Evolutionary conservation across 2,888 invertebrate genomes (phyloP), one percentile per base, ranked within the genome.

Genomic region (Augochlorella aurata): DNA sequence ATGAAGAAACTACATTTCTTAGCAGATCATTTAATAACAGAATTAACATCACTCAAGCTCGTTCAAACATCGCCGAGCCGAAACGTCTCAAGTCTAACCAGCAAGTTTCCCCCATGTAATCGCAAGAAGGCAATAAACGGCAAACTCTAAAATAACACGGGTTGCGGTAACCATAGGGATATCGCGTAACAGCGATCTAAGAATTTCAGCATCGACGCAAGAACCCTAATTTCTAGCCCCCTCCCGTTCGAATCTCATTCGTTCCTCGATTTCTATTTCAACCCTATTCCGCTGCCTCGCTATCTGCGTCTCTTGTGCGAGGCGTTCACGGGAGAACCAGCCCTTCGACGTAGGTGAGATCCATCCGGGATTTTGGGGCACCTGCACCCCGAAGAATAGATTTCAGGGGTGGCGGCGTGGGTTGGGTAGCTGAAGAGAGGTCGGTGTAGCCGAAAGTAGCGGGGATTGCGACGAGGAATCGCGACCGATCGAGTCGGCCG

Each of bases 401-500:
- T 87, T 74, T 77, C 45, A 24, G 54, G 21, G 50, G 21, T 21
- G 54, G 65, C n/a, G 74, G 38, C 29, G 69, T 14, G 50, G 49
- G n/a, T 71, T 14, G 16, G 4, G 50, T 38, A 38, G 58, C 8
- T 7, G 58, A 14, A 14, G 58, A 24, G 58, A 29, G 58, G 7
- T 24, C 14, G 1, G 12, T 14, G 24, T 58, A 24, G 58, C 16
- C 58, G 54, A n/a, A 16, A n/a, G 8, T 8, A 9, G 8, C 2
- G 38, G 16, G 63, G 70, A 38, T 68, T 67, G 66, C 61, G 73
- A 68, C 65, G 75, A 63, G 70, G 69, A 67, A 65, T 77, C 83
- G 81, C 79, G 79, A 74, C 63, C 72, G 80, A 87, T 81, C 75
- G 78, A 83, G 79, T 77, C 78, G 81, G 70, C 76, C 70, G 67